These are phyloP conservation scores for Prionailurus viverrinus DNA, from an alignment of 2,113 vertebrate genomes.

Conservation along the genomic window DNA sequence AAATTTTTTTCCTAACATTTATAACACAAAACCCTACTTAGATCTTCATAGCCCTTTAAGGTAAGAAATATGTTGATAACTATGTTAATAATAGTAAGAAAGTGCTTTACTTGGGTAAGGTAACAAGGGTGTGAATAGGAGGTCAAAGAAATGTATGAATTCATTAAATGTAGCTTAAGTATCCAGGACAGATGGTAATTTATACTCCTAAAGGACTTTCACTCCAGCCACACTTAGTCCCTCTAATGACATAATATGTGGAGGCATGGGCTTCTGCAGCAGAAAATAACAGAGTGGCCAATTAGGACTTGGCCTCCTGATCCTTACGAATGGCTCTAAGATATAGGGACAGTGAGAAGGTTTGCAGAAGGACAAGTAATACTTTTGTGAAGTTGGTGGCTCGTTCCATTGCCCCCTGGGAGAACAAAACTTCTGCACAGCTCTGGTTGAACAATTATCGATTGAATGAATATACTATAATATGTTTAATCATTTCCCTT, in stretches of 20 bases:
- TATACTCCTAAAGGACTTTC: neutral
- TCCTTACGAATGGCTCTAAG: neutral
- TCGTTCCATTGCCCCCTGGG: neutral
- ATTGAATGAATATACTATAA: neutral
- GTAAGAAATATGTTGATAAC: constrained; percentile 19
- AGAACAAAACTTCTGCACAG: neutral
- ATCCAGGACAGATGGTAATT: neutral
- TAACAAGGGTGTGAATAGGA: neutral
- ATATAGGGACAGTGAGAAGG: neutral
- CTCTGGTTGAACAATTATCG: neutral
- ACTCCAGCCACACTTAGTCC: neutral
- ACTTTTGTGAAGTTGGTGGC: neutral
- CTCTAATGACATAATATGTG: neutral
- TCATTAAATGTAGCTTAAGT: neutral
- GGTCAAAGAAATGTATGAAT: constrained; percentile 27
- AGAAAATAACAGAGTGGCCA: neutral
- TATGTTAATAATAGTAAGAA: neutral
- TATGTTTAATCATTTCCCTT: neutral
- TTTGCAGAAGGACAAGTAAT: neutral
- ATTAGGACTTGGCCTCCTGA: neutral
- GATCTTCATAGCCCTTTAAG: neutral
- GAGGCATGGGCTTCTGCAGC: neutral
- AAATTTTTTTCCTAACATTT: constrained; percentile 53
- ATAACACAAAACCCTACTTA: constrained; percentile 42
- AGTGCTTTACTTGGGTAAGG: neutral